These are phyloP conservation scores for Octonoba sinensis DNA, from an alignment of 2,888 invertebrate species.

Conservation along the genomic window DNA sequence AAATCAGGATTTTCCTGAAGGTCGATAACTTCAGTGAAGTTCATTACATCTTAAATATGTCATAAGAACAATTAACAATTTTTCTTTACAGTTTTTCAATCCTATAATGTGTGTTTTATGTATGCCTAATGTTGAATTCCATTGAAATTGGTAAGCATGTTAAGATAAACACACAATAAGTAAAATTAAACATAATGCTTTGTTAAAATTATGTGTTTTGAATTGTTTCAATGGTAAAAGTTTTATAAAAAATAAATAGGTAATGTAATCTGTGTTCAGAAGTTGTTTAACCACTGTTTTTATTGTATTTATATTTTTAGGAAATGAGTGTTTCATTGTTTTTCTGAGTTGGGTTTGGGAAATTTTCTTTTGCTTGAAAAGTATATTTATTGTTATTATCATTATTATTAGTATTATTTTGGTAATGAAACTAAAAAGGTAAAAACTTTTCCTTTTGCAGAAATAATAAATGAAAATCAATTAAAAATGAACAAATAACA, in stretches of 20 bases:
- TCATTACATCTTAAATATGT: slow-evolving; percentile 14
- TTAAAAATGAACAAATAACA: too few relatives aligned
- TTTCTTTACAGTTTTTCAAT: background rate
- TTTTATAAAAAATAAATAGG: background rate
- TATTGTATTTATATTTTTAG: background rate
- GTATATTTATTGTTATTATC: too few relatives aligned
- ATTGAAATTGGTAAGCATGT: background rate
- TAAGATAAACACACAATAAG: background rate
- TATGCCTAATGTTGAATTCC: background rate
- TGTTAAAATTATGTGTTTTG: background rate
- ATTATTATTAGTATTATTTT: too few relatives aligned
- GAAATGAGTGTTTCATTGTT: too few relatives aligned
- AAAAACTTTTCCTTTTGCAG: too few relatives aligned
- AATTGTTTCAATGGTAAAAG: background rate
- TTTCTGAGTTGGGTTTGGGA: too few relatives aligned
- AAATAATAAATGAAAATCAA: too few relatives aligned
- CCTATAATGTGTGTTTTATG: background rate
- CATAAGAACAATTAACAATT: slow-evolving; percentile 1
- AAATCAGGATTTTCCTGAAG: background rate
- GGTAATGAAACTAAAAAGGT: too few relatives aligned
- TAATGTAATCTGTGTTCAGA: background rate
- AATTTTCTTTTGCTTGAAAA: too few relatives aligned
- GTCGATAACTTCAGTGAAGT: slow-evolving; percentile 13
- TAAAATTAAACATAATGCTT: background rate
- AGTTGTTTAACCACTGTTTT: background rate